Evolutionary conservation across 1,140 invertebrate species (phyloP).

Genomic region (Archegozetes longisetosus): DNA sequence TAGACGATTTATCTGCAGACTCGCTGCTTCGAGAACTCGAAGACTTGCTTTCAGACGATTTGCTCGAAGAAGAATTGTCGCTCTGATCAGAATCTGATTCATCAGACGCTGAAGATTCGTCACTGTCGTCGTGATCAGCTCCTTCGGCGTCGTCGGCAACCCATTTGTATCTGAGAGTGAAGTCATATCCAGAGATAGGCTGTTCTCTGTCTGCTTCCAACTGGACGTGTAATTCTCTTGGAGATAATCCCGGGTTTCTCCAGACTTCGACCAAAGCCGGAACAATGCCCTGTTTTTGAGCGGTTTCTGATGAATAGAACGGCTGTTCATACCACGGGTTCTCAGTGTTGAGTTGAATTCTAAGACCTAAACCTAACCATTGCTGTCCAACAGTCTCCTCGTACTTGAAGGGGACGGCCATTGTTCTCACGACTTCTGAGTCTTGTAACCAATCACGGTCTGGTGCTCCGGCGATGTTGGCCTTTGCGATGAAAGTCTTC

Average conservation of each 20-base stretch:
- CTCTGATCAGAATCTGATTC: neutral
- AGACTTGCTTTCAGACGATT: neutral
- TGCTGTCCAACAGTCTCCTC: conserved; percentile 5
- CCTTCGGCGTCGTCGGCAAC: conserved; percentile 3
- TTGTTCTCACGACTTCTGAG: neutral
- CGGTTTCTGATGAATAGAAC: conserved; percentile 5
- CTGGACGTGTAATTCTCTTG: conserved; percentile 12
- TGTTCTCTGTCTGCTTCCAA: conserved; percentile 11
- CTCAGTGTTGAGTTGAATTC: conserved; percentile 13
- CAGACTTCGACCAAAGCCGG: conserved; percentile 5
- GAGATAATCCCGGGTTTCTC: neutral
- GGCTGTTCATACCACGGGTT: conserved; percentile 1
- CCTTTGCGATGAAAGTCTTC: conserved; percentile 17
- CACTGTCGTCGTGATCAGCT: neutral
- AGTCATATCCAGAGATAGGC: conserved; percentile 8
- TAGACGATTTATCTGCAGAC: neutral
- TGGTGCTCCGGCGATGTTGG: conserved; percentile 3
- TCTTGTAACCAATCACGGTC: conserved; percentile 13
- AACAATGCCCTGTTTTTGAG: conserved; percentile 5
- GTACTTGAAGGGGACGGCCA: conserved; percentile 8
- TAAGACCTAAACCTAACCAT: conserved; percentile 10
- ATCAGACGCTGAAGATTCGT: neutral
- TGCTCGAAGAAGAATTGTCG: neutral
- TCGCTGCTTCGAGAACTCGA: neutral
- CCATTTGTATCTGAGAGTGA: conserved; percentile 15